These are phyloP conservation scores for Copidosoma aretas DNA, from an alignment of 2,888 invertebrate genomes.

Conservation along the genomic window DNA sequence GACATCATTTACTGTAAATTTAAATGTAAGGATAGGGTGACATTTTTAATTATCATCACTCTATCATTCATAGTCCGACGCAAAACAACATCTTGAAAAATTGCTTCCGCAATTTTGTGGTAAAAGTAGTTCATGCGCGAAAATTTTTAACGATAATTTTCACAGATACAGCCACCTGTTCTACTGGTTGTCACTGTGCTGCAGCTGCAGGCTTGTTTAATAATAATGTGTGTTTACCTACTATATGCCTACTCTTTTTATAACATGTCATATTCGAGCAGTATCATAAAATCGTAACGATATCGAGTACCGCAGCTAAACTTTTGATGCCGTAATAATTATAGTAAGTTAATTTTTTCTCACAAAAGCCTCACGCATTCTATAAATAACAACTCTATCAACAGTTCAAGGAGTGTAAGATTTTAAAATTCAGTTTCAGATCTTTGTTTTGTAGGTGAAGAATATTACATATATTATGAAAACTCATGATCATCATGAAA, in stretches of 20 bases:
- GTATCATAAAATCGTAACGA: constrained; percentile 12
- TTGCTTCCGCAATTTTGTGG: constrained; percentile 8
- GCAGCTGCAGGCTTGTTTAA: constrained; percentile 3
- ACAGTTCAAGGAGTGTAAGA: background rate
- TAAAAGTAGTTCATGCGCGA: constrained; percentile 1
- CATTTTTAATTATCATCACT: no score
- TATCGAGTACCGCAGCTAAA: background rate
- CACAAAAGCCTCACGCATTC: background rate
- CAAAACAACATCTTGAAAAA: no score
- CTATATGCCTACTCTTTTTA: background rate
- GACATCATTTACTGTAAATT: no score
- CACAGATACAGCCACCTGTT: constrained; percentile 6
- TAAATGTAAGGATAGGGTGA: no score
- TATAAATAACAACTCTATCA: background rate
- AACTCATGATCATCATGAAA: no score
- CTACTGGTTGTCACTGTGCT: background rate
- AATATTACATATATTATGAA: no score
- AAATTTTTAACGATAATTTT: background rate
- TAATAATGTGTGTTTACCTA: constrained; percentile 1
- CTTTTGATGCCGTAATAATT: constrained; percentile 10
- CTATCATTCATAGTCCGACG: no score
- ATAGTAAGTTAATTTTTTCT: background rate
- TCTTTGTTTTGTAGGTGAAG: no score
- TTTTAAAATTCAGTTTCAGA: background rate
- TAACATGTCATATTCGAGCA: background rate